Base-by-base conservation (phyloP, 2,113 vertebrate species). In the Apistogramma diplotaenia region DNA sequence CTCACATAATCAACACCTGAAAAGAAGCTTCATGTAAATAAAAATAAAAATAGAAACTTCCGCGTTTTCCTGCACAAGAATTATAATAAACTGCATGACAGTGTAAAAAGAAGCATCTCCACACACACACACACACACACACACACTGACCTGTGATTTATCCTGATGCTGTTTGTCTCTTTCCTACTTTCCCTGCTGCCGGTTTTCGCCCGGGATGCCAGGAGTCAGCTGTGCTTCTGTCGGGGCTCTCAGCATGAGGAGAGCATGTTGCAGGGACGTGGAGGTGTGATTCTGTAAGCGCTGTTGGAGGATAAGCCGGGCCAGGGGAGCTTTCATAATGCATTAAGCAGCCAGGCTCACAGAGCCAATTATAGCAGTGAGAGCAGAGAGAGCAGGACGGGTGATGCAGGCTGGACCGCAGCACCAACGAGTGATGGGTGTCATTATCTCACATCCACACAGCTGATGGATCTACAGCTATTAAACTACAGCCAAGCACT, bases 321-420 rank as follows among this genome's bases (percentile, higher is more conserved):
- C 51, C 76, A 75, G 37, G 54, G 70, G n/a, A 90, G 78, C 80
- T 89, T 81, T 82, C 74, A 82, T 67, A 83, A 78, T 29, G 78
- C 78, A 88, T 90, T 90, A 89, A 31, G 54, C 76, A 60, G 77
- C 71, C 53, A 59, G 62, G 77, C 81, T 78, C 81, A 81, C 62
- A 5, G 74, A 56, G 79, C 62, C 83, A 81, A 85, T 90, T 85
- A 93, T 91, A 93, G 89, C 74, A 8, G 5, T 29, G 40, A 72
- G 58, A 75, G 27, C 59, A 82, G 15, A 19, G 37, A 54, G 60
- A 53, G 31, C 11, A 40, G 25, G 16, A 62, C 6, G 29, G 65
- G 37, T 49, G 31, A 55, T 56, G 76, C 78, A 65, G 73, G 78
- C 60, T 23, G 40, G 62, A 67, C 23, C 40, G 5, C 23, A 31